Evolutionary conservation across 2,797 vertebrate genomes (phyloP).

Genomic region (Monodelphis domestica): DNA sequence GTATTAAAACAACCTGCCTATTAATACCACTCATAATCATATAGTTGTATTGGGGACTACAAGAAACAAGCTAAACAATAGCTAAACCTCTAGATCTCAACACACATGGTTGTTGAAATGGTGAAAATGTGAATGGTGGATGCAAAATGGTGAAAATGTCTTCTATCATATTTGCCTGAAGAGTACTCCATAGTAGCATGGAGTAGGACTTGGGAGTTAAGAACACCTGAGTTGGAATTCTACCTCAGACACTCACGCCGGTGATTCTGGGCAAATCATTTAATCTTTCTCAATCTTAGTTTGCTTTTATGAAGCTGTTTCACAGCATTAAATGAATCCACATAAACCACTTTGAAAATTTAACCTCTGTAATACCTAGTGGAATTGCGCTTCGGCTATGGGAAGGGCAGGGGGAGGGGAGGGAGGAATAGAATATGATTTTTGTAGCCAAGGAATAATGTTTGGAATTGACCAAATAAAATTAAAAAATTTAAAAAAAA

Average conservation of each 20-base stretch:
- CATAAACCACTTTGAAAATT: background rate
- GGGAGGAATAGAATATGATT: too few relatives aligned
- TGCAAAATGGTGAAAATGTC: constrained; percentile 15
- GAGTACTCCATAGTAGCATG: too few relatives aligned
- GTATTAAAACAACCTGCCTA: constrained; percentile 7
- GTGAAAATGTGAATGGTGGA: too few relatives aligned
- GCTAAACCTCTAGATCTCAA: background rate
- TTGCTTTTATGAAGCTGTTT: background rate
- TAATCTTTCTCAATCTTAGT: background rate
- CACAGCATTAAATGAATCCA: background rate
- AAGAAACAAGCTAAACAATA: constrained; percentile 32
- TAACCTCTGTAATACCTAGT: too few relatives aligned
- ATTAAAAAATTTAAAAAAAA: too few relatives aligned
- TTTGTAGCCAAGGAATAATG: too few relatives aligned
- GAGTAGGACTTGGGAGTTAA: background rate
- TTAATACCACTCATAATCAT: constrained; percentile 15
- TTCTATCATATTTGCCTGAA: constrained; percentile 12
- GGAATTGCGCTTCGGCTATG: too few relatives aligned
- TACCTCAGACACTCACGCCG: too few relatives aligned
- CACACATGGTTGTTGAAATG: constrained; percentile 10
- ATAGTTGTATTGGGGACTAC: background rate
- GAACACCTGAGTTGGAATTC: background rate
- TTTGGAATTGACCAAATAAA: too few relatives aligned
- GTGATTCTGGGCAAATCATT: too few relatives aligned
- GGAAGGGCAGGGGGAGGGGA: too few relatives aligned